Evolutionary conservation across 2,113 vertebrate genomes (phyloP), one percentile per base, ranked within the genome.

Genomic region (Guaruba guarouba): DNA sequence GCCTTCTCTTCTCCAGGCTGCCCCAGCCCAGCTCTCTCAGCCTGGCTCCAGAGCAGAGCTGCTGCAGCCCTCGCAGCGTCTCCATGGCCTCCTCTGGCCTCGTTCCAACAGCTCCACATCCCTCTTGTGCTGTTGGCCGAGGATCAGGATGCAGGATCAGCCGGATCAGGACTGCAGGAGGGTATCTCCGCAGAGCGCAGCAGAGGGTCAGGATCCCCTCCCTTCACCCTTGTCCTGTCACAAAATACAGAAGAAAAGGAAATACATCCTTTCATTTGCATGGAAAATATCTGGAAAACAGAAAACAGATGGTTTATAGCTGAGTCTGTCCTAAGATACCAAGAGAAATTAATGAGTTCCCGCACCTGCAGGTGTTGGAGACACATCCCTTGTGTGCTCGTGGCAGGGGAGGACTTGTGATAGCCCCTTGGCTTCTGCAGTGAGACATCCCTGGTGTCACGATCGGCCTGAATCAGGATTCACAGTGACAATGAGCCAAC

Each of bases 401-500:
- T 20, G 29, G 35, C 28, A 49, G 25, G 13, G 12, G 7, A 27
- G 37, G 29, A n/a, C 37, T 43, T n/a, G 17, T 20, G 37, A 25
- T 10, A 66, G 7, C 46, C 59, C 28, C 29, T 20, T 2, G 6
- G 51, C 19, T 67, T 55, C 63, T 55, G 25, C 51, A 8, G 11
- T 4, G 15, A 15, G 41, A 17, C 28, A 11, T n/a, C 44, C 79
- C 23, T 8, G 23, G 13, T 7, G n/a, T 28, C n/a, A 10, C 11
- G 1, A 35, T 7, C 37, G 12, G 37, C 16, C 20, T 31, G 20
- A 11, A 15, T 12, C 24, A 10, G 62, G 15, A 19, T 41, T 41
- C 6, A 2, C 18, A 2, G 4, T 10, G 19, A 29, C 8, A 3
- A 18, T 2, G 43, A 22, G 44, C 9, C 2, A 7, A 13, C 13